Conservation (phyloP, 2,113 vertebrate genomes). For the Colistium nudipinnis region DNA sequence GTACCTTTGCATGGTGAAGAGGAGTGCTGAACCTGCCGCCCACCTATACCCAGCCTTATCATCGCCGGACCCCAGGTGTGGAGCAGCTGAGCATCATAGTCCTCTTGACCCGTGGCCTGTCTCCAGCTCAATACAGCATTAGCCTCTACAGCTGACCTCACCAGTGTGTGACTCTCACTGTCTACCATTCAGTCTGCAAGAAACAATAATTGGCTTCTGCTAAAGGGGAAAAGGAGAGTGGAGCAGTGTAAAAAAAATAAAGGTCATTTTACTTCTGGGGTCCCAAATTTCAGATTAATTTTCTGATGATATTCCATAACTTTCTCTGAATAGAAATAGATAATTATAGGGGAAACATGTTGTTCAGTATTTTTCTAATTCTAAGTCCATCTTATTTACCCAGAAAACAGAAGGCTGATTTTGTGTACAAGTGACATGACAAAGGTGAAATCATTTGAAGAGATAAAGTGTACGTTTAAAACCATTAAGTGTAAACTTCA, state of each 20-base stretch:
- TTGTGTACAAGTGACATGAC: background rate
- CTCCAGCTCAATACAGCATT: conserved; percentile 82
- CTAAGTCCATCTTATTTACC: too few species aligned
- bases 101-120: conserved; percentile 72
- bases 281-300: background rate
- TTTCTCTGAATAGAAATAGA: background rate
- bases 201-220: background rate
- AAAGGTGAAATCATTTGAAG: background rate
- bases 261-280: background rate
- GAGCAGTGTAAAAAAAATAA: background rate
- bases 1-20: conserved; percentile 46
- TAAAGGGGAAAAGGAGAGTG: background rate
- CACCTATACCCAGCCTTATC: conserved; percentile 6
- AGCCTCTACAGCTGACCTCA: conserved; percentile 68
- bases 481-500: background rate
- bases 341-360: background rate
- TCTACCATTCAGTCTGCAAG: background rate
- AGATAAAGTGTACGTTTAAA: background rate
- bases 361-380: background rate
- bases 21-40: conserved; percentile 8
- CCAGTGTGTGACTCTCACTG: background rate
- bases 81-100: conserved; percentile 72
- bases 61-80: conserved; percentile 72
- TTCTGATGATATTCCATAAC: too few species aligned
- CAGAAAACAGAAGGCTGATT: too few species aligned